Evolutionary conservation across 2,113 vertebrate genomes (phyloP), one percentile per base, ranked within the genome.

Genomic region (Channa argus): DNA sequence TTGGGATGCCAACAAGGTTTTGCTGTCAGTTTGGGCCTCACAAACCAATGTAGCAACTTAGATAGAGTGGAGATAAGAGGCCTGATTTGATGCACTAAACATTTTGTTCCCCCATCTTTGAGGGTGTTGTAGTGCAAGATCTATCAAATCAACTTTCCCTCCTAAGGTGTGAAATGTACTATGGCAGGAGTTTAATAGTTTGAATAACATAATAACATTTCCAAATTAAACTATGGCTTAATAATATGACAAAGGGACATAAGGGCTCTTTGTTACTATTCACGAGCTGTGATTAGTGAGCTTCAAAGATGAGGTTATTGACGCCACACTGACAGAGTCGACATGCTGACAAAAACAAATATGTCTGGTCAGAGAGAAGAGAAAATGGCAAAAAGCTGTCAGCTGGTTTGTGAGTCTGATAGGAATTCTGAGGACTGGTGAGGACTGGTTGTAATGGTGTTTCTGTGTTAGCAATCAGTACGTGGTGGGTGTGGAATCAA

Each of bases 1-100:
- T 64, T 85, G 73, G 82, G 81, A 87, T 80, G 79, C 78, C 72
- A 45, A 64, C 83, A 55, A 74, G 62, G 76, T 86, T 80, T 83
- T 64, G 79, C 65, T 68, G 84, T 61, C 37, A 7, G 60, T 63
- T 65, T 61, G 67, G 59, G 84, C 53, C 63, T 81, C 68, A 64
- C 37, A 60, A 71, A 74, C 86, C 78, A 60, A 74, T 82, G 46
- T 73, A 54, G 77, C 85, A 55, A 70, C 83, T 51, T 44, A 34
- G 44, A 58, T 33, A 49, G 62, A 63, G 63, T 0, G 8, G 51
- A 82, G 6, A 71, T 0, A 38, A 5, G 58, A 67, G 43, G 63
- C 54, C 60, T 0, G 12, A 47, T 49, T 41, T 46, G 63, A 72
- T 15, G 80, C 46, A 33, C 56, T 51, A 45, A 66, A 81, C 55